Conservation (phyloP, 2,113 vertebrate species). For the Festucalex cinctus region DNA sequence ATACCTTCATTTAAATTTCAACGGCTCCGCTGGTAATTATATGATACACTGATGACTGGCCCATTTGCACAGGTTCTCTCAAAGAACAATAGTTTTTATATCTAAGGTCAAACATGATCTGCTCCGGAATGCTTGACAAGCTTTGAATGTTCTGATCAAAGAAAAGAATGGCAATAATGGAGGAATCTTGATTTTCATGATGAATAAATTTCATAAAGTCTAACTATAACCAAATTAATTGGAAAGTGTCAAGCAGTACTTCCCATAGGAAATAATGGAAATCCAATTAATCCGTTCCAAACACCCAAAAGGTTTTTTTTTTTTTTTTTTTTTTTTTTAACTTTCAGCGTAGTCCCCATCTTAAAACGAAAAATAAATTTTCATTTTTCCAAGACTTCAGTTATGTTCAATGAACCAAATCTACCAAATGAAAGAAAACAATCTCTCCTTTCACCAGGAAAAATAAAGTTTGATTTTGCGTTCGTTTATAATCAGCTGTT, state of each 20-base stretch:
- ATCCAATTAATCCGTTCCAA: background rate
- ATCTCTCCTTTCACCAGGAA: too few species aligned
- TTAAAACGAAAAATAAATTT: background rate
- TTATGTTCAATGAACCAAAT: too few species aligned
- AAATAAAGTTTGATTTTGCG: too few species aligned
- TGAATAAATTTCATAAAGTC: background rate
- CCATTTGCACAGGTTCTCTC: background rate
- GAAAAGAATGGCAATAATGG: background rate
- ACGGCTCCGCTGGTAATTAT: constrained; percentile 11
- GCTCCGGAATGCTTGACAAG: background rate
- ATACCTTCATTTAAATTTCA: constrained; percentile 17
- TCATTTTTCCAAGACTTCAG: too few species aligned
- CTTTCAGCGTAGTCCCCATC: too few species aligned
- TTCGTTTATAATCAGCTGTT: too few species aligned
- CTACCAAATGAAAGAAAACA: too few species aligned
- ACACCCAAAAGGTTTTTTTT: background rate
- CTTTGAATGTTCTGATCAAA: background rate
- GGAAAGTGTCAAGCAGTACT: background rate
- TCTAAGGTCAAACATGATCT: background rate
- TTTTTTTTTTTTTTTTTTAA: too few species aligned
- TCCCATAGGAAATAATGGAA: background rate
- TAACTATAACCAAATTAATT: background rate
- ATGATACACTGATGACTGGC: background rate
- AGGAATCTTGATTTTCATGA: background rate
- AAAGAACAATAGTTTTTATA: background rate